These are phyloP conservation scores for Salvelinus sp. DNA, from an alignment of 2,113 vertebrate species.

Conservation along the genomic window DNA sequence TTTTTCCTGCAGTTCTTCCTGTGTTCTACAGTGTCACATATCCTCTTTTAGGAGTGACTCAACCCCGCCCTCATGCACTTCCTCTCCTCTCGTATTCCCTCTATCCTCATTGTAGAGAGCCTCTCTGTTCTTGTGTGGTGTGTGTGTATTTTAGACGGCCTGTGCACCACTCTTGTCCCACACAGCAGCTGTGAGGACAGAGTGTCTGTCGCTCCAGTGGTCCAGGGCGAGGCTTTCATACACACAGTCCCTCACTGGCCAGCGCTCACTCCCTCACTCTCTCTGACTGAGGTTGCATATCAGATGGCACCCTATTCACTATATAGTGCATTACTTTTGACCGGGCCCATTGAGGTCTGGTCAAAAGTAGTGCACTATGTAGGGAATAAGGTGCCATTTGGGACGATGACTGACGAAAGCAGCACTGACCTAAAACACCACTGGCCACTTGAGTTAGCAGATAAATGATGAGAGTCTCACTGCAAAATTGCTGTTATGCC, in stretches of 20 bases:
- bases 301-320: no score
- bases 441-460: slow-evolving; percentile 38
- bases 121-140: not conserved
- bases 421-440: slow-evolving; percentile 37
- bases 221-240: slow-evolving; percentile 66
- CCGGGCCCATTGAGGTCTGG: no score
- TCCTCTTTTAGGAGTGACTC: not conserved
- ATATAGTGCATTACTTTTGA: no score
- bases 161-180: slow-evolving; percentile 37
- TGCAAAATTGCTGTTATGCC: not conserved
- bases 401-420: slow-evolving; percentile 16
- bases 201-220: slow-evolving; percentile 71
- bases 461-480: not conserved
- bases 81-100: slow-evolving; percentile 2
- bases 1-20: slow-evolving; percentile 13
- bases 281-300: slow-evolving; percentile 39
- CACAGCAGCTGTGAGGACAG: slow-evolving; percentile 41
- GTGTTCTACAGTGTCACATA: slow-evolving; percentile 1
- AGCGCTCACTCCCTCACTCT: slow-evolving; percentile 14
- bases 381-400: no score
- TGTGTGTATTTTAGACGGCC: slow-evolving; percentile 36
- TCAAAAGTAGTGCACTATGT: no score
- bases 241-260: slow-evolving; percentile 48
- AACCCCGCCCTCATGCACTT: not conserved
- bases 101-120: not conserved